These are phyloP conservation scores for Orius laevigatus DNA, from an alignment of 1,140 invertebrate species.

Conservation along the genomic window DNA sequence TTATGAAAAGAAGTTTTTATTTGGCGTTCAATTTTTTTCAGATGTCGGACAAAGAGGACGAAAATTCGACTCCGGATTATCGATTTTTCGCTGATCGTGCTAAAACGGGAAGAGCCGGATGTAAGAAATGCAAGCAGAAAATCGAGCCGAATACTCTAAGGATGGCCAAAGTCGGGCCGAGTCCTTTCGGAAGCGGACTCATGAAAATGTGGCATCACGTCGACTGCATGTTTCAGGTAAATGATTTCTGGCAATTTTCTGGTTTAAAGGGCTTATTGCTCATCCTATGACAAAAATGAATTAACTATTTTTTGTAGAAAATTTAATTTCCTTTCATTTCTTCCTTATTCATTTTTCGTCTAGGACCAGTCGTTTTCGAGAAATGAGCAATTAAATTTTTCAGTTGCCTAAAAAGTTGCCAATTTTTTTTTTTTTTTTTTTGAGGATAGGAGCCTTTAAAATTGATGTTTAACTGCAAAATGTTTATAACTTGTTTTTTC, in stretches of 20 bases:
- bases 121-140: constrained; percentile 72
- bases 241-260: neutral
- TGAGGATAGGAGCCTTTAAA: too few relatives aligned
- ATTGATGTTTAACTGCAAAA: constrained; percentile 3
- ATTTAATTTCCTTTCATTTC: too few relatives aligned
- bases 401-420: too few relatives aligned
- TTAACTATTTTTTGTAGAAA: neutral
- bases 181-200: constrained; percentile 51
- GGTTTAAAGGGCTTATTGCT: constrained; percentile 2
- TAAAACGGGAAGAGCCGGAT: constrained; percentile 61
- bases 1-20: too few relatives aligned
- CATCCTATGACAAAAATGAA: neutral
- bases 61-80: neutral
- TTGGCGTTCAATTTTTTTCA: too few relatives aligned
- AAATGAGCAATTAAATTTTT: too few relatives aligned
- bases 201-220: constrained; percentile 80
- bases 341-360: too few relatives aligned
- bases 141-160: constrained; percentile 53
- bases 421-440: too few relatives aligned
- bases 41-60: constrained; percentile 7
- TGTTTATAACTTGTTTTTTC: neutral
- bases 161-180: constrained; percentile 55
- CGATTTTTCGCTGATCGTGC: constrained; percentile 43
- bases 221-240: constrained; percentile 57
- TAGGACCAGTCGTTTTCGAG: too few relatives aligned